Percentiles rank a stretch among this genome's conserved stretches.
phyloP scores from a whole-genome alignment of 2,113 vertebrate species.

The Triplophysa siluroides region DNA sequence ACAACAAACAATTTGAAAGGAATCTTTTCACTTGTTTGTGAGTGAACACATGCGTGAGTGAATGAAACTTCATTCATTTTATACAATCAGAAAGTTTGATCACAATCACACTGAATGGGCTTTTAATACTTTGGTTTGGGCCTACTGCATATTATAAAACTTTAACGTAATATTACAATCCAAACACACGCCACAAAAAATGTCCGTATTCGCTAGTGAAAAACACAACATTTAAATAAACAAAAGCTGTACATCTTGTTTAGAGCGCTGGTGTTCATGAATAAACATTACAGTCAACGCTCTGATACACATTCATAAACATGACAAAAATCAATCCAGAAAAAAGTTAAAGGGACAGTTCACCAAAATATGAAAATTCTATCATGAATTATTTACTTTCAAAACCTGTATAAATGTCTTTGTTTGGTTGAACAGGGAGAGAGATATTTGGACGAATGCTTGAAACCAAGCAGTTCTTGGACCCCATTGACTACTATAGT shows the following conservation, averaged over 20 bases:
- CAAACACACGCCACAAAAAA: background rate
- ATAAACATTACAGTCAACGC: background rate
- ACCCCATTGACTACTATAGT: too few relatives aligned
- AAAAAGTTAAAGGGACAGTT: background rate
- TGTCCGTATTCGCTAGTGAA: background rate
- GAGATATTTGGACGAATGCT: too few relatives aligned
- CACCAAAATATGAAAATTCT: too few relatives aligned
- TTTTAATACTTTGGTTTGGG: background rate
- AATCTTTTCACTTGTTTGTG: background rate
- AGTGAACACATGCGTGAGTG: too few relatives aligned
- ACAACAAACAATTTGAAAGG: background rate
- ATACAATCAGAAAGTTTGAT: background rate
- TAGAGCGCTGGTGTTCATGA: background rate
- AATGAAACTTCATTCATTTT: background rate
- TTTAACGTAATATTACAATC: background rate
- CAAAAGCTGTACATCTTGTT: background rate
- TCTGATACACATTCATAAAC: background rate
- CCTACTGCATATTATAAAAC: background rate
- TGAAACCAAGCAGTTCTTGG: too few relatives aligned
- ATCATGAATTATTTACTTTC: too few relatives aligned
- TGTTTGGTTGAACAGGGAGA: too few relatives aligned
- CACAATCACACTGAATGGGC: background rate
- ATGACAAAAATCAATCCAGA: background rate
- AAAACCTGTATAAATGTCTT: too few relatives aligned
- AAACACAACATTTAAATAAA: background rate